A percentile compares a stretch with the other conserved stretches of the same genome.
Conservation (phyloP, 2,113 vertebrate genomes). For the Heterotilapia buettikoferi region DNA sequence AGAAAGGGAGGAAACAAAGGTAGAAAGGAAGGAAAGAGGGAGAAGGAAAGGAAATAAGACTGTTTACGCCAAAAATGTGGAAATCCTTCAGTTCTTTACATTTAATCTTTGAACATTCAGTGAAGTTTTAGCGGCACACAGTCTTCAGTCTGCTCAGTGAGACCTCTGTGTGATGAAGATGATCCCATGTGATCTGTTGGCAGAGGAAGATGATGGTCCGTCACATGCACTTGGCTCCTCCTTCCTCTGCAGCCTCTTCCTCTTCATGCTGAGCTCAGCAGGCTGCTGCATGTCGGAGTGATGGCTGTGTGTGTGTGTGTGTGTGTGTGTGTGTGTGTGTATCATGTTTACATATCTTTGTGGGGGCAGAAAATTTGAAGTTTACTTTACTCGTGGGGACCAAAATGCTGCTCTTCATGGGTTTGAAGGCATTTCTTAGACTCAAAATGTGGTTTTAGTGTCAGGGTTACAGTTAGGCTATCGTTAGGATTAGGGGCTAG, state of each 20-base stretch:
- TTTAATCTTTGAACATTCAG: not conserved
- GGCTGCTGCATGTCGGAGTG: not conserved
- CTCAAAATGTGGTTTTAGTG: not conserved
- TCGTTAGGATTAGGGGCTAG: not conserved
- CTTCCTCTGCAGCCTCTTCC: not conserved
- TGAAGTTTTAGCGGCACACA: not conserved
- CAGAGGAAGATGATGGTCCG: not conserved
- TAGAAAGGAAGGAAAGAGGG: not conserved
- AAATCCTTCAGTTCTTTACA: not conserved
- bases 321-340: not conserved
- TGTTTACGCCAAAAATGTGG: not conserved
- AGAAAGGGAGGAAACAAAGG: not conserved
- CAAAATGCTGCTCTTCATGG: not conserved
- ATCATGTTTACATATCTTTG: not conserved
- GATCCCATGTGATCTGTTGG: not conserved
- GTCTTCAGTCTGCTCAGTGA: not conserved
- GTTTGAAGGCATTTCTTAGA: not conserved
- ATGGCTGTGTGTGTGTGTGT: not conserved
- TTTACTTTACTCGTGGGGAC: rapidly evolving
- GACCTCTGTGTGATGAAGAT: not conserved
- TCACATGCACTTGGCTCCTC: not conserved
- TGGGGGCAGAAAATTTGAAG: not conserved
- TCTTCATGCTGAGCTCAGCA: not conserved
- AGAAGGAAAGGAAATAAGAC: not conserved
- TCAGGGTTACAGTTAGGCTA: not conserved